Base-by-base conservation (phyloP, 2,113 vertebrate genomes). In the Procavia capensis region DNA sequence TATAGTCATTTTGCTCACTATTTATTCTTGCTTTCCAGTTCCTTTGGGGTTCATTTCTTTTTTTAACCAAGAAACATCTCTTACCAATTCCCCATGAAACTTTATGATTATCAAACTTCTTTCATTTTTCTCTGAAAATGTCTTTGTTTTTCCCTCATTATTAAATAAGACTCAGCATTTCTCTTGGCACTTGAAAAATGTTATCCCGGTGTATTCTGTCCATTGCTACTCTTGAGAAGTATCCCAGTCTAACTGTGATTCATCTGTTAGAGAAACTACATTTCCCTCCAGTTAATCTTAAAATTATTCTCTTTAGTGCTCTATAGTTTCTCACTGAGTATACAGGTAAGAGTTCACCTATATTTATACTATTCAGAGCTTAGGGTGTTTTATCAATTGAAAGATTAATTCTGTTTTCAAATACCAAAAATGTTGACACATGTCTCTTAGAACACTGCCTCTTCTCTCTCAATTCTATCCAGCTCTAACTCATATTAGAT, bases 51-150 rank as follows among this genome's bases (percentile, higher is more conserved):
- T 50, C 47, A 10, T 50, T 50, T 50, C 47, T 50, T 50, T 50
- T 50, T 50, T 50, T 29, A 75, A 76, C 13, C 29, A 43, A 64
- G 74, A 34, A 43, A 13, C 16, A 45, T 45, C 8, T 64, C 85
- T 93, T 70, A 68, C 14, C 76, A 93, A 86, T 64, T 86, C 5
- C 3, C 36, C 76, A 10, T 89, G 39, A 76, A 68, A 85, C 25
- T 24, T n/a, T 45, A 34, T 57, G 17, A 72, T 57, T 72, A 80
- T 31, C 64, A 74, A 94, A 66, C 29, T 45, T 29, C 9, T 68
- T 83, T 63, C 36, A 91, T 64, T 34, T 94, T 85, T 72, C 54
- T 91, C 64, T 66, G 45, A 85, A 92, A 89, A 83, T 16, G 24
- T 72, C 31, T 93, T 90, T 72, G 57, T 85, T 88, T 88, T 76